These are phyloP conservation scores for Rynchops niger DNA, from an alignment of 2,113 vertebrate species.

Conservation along the genomic window DNA sequence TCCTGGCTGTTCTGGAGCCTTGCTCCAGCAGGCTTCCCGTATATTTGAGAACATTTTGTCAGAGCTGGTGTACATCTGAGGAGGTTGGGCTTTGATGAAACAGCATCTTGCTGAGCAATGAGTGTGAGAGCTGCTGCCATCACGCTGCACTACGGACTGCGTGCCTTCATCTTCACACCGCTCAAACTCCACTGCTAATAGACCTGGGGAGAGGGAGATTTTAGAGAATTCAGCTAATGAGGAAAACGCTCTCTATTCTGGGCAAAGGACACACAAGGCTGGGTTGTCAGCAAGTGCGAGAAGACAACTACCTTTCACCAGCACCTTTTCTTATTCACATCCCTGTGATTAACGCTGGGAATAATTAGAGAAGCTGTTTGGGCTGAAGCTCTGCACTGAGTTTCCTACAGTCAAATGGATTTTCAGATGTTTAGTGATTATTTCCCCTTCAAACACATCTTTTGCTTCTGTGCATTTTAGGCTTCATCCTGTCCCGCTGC, in stretches of 20 bases:
- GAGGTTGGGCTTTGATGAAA: background rate
- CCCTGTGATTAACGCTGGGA: background rate
- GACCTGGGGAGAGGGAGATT: background rate
- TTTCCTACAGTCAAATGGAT: background rate
- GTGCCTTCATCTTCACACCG: background rate
- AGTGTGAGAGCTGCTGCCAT: background rate
- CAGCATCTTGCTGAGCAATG: background rate
- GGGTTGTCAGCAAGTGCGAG: background rate
- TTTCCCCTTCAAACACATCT: background rate
- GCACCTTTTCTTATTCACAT: background rate
- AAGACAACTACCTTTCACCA: background rate
- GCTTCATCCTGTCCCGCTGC: background rate
- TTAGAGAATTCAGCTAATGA: background rate
- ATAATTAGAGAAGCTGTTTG: background rate
- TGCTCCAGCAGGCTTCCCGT: background rate
- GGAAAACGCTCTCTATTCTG: background rate
- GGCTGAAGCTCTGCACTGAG: background rate
- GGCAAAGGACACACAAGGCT: background rate
- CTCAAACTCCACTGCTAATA: background rate
- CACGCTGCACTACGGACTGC: fast-evolving
- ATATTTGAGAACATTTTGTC: background rate
- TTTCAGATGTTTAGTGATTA: background rate
- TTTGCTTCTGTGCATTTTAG: background rate
- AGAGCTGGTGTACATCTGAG: background rate
- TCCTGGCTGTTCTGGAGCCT: background rate